Conservation (phyloP, 1,140 invertebrate genomes). For the Listronotus bonariensis region DNA sequence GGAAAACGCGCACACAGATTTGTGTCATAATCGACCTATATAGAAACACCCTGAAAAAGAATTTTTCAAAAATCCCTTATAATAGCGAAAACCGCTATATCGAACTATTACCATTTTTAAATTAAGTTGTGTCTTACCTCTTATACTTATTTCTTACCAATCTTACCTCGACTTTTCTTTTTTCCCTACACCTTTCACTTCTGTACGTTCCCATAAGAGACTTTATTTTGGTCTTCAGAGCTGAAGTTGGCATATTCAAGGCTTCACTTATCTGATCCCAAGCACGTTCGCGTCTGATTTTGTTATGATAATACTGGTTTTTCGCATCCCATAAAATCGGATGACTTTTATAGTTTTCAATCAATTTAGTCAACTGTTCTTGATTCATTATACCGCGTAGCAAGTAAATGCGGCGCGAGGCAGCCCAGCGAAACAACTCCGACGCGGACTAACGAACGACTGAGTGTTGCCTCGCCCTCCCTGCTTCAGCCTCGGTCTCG, state of each 20-base stretch:
- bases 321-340: slow-evolving; percentile 17
- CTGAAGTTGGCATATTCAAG: slow-evolving; percentile 3
- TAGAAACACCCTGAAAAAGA: too few relatives aligned
- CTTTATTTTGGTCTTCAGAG: slow-evolving; percentile 21
- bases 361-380: background rate
- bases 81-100: too few relatives aligned
- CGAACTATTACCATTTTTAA: too few relatives aligned
- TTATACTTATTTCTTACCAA: slow-evolving; percentile 2
- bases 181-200: background rate
- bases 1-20: too few relatives aligned
- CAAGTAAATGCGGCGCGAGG: too few relatives aligned
- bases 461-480: too few relatives aligned
- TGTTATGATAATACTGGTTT: slow-evolving; percentile 12
- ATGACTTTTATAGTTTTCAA: slow-evolving; percentile 11
- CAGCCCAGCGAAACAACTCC: too few relatives aligned
- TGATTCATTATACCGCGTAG: background rate
- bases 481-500: too few relatives aligned
- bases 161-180: background rate
- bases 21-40: too few relatives aligned
- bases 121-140: too few relatives aligned
- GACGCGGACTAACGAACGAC: too few relatives aligned
- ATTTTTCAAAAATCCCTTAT: too few relatives aligned
- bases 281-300: slow-evolving; percentile 4
- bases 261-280: slow-evolving; percentile 9
- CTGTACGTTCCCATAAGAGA: slow-evolving; percentile 10